Percentiles rank a stretch among this genome's conserved stretches.
These are phyloP conservation scores for Antechinus flavipes DNA, from an alignment of 2,113 vertebrate species.

Conservation along the genomic window DNA sequence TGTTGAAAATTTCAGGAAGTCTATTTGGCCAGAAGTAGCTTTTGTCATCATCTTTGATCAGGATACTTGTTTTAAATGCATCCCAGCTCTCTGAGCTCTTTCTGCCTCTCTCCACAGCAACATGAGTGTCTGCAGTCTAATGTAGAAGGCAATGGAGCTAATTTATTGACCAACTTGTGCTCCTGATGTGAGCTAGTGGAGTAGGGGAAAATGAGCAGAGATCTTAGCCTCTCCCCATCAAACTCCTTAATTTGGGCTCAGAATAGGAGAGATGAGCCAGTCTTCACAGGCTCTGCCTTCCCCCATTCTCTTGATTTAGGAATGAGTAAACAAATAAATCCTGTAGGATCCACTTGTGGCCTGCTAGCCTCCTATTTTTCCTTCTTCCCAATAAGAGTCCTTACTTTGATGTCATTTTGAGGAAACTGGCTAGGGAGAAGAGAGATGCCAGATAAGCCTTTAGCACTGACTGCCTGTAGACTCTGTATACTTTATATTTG, in stretches of 20 bases:
- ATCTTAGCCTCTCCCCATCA: neutral
- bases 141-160: neutral
- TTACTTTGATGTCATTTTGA: neutral
- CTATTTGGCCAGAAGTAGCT: neutral
- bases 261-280: rapidly evolving
- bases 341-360: slow-evolving; percentile 32
- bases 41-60: neutral
- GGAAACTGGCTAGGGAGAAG: slow-evolving; percentile 15
- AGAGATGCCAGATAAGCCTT: neutral
- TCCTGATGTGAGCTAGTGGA: rapidly evolving
- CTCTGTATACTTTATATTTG: rapidly evolving
- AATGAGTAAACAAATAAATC: slow-evolving; percentile 19
- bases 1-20: neutral
- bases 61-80: neutral
- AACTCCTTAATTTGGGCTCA: neutral
- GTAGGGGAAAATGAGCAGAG: neutral
- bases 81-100: neutral
- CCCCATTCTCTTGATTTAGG: neutral
- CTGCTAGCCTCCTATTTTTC: neutral
- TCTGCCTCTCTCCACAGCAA: neutral
- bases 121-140: neutral
- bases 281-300: neutral
- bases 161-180: rapidly evolving
- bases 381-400: slow-evolving; percentile 3
- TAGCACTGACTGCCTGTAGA: rapidly evolving